A percentile compares a stretch with the other conserved stretches of the same genome.
phyloP scores from a whole-genome alignment of 2,888 invertebrate species.

The Holacanthella duospinosa region DNA sequence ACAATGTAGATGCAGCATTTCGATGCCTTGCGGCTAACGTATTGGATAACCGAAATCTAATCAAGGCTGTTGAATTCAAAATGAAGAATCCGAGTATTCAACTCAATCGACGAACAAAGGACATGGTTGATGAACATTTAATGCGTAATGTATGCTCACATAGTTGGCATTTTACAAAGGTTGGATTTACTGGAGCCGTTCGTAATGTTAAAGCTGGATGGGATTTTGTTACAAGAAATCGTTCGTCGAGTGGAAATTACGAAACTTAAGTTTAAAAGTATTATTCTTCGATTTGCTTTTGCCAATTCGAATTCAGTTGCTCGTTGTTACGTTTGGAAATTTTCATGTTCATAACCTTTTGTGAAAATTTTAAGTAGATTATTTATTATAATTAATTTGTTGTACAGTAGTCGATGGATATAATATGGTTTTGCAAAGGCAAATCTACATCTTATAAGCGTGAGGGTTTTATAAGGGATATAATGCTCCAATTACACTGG shows the following conservation, averaged over 20 bases:
- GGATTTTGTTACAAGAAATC: slow-evolving; percentile 17
- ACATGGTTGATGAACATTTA: slow-evolving; percentile 15
- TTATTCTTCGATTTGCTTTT: too few species aligned
- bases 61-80: slow-evolving; percentile 25
- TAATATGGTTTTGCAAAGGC: too few species aligned
- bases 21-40: slow-evolving; percentile 39
- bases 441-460: too few species aligned
- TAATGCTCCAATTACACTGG: too few species aligned
- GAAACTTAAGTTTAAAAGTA: too few species aligned
- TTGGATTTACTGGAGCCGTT: slow-evolving; percentile 24
- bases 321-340: too few species aligned
- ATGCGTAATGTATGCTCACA: slow-evolving; percentile 24
- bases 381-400: too few species aligned
- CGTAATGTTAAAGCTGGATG: slow-evolving; percentile 27
- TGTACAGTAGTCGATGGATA: too few species aligned
- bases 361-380: too few species aligned
- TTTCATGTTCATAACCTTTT: too few species aligned
- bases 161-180: slow-evolving; percentile 29
- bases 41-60: slow-evolving; percentile 28
- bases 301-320: too few species aligned
- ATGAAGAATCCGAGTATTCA: slow-evolving; percentile 24
- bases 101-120: slow-evolving; percentile 13
- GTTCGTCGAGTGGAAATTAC: neutral
- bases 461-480: too few species aligned
- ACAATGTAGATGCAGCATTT: slow-evolving; percentile 80